phyloP scores from a whole-genome alignment of 1,140 invertebrate genomes.

The Papilio glaucus region DNA sequence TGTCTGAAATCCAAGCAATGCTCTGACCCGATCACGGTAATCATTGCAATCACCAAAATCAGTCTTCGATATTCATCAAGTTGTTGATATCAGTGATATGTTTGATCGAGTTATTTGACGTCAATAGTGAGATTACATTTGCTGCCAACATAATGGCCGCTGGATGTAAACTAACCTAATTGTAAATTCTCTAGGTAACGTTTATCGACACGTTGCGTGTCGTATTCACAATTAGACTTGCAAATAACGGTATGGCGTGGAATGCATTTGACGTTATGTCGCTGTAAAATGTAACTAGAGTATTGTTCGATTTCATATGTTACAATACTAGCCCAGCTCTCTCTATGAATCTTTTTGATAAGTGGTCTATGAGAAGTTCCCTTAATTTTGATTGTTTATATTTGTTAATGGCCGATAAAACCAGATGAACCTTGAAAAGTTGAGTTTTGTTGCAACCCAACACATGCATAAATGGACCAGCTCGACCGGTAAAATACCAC shows the following conservation, averaged over 20 bases:
- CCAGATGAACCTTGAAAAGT: too few relatives aligned
- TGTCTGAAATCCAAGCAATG: background rate
- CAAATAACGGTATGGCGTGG: slow-evolving; percentile 22
- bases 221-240: slow-evolving; percentile 30
- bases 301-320: background rate
- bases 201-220: slow-evolving; percentile 35
- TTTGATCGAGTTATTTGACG: slow-evolving; percentile 37
- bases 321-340: background rate
- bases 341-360: too few relatives aligned
- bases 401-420: too few relatives aligned
- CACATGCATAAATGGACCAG: too few relatives aligned
- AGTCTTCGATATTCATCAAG: background rate
- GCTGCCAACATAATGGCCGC: slow-evolving; percentile 37
- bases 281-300: slow-evolving; percentile 15
- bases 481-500: too few relatives aligned
- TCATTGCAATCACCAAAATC: background rate
- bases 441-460: too few relatives aligned
- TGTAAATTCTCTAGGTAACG: slow-evolving; percentile 41
- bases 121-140: slow-evolving; percentile 42
- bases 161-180: slow-evolving; percentile 45
- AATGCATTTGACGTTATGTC: slow-evolving; percentile 14
- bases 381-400: too few relatives aligned
- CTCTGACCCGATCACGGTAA: background rate
- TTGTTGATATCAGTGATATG: slow-evolving; percentile 12
- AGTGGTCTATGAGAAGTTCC: too few relatives aligned